A percentile compares a stretch with the other conserved stretches of the same genome.
Evolutionary conservation across 2,113 vertebrate genomes (phyloP).

Genomic region (Onychostruthus taczanowskii): DNA sequence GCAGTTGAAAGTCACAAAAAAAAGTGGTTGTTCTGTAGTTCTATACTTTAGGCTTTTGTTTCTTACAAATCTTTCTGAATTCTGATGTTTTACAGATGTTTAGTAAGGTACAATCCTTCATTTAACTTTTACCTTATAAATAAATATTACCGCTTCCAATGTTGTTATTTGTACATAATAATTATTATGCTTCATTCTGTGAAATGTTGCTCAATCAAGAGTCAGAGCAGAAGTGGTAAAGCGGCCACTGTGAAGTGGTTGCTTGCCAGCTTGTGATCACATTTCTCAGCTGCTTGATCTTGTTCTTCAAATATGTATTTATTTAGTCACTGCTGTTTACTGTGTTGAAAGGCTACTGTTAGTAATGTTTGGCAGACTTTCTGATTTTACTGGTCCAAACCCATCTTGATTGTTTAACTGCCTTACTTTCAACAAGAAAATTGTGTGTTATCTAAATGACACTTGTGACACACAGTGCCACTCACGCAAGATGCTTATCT

Average conservation of each 20-base stretch:
- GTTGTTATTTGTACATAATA: not conserved
- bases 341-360: conserved; percentile 4
- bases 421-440: conserved; percentile 4
- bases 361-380: conserved; percentile 17
- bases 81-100: not conserved
- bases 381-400: conserved; percentile 13
- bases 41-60: not conserved
- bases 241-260: not conserved
- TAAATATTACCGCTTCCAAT: not conserved
- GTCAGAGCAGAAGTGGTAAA: not conserved
- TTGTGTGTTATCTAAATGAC: not conserved
- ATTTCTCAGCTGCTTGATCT: conserved; percentile 50
- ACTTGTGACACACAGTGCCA: not conserved
- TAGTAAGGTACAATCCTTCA: not conserved
- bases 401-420: not conserved
- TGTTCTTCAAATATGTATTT: conserved; percentile 37
- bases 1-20: not conserved
- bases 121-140: not conserved
- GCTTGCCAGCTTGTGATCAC: not conserved
- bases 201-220: not conserved
- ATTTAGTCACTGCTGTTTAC: conserved; percentile 28
- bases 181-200: not conserved
- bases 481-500: not conserved
- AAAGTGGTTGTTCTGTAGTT: not conserved
- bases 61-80: not conserved